Conservation (phyloP, 2,888 invertebrate species). For the Drosophila monieri region DNA sequence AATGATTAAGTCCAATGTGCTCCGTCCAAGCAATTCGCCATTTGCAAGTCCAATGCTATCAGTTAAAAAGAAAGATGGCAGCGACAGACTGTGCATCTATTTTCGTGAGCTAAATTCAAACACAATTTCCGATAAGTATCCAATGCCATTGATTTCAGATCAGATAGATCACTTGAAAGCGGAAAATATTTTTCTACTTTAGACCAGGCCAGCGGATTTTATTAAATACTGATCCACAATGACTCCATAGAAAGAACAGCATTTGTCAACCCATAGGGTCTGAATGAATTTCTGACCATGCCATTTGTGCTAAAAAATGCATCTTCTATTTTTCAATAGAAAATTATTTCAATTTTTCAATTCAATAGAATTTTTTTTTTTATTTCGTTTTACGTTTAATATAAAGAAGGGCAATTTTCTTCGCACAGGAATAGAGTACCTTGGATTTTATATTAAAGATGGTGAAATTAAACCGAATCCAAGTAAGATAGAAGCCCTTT, state of each 20-base stretch:
- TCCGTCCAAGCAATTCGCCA: slow-evolving; percentile 17
- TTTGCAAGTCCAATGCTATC: slow-evolving; percentile 14
- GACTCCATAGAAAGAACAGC: slow-evolving; percentile 11
- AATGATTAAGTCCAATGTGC: slow-evolving; percentile 21
- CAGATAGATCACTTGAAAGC: slow-evolving; percentile 5
- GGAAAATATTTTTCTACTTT: slow-evolving; percentile 6
- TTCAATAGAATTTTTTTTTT: too few species aligned
- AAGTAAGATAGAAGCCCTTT: neutral
- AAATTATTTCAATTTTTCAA: too few species aligned
- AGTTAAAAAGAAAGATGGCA: slow-evolving; percentile 14
- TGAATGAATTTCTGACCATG: slow-evolving; percentile 3
- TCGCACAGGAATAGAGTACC: neutral
- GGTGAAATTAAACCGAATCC: neutral
- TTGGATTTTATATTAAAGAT: neutral
- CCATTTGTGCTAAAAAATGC: slow-evolving; percentile 19
- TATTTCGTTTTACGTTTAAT: neutral
- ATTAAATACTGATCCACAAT: slow-evolving; percentile 5
- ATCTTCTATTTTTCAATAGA: slow-evolving; percentile 9
- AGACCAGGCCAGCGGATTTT: slow-evolving; percentile 20
- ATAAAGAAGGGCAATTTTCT: neutral
- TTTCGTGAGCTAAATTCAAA: slow-evolving; percentile 12
- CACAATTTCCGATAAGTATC: slow-evolving; percentile 8
- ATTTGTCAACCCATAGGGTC: slow-evolving; percentile 11
- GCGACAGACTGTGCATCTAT: slow-evolving; percentile 6
- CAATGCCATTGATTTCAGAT: slow-evolving; percentile 8